A percentile compares a stretch with the other conserved stretches of the same genome.
phyloP scores from a whole-genome alignment of 2,888 invertebrate species.

The Orthosia incerta region DNA sequence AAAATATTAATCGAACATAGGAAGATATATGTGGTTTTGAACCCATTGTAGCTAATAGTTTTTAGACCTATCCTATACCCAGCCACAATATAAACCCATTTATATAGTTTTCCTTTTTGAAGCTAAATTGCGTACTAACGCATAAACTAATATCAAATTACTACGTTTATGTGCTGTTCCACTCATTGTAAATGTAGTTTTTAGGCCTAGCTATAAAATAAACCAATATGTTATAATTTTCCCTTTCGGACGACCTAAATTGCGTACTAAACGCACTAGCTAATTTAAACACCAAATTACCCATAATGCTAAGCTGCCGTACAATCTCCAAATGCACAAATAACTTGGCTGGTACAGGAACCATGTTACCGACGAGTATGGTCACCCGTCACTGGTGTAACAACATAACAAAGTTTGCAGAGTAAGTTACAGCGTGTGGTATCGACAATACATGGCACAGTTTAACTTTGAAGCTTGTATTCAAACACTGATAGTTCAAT shows the following conservation, averaged over 20 bases:
- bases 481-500: constrained; percentile 29
- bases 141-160: too few species aligned
- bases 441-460: constrained; percentile 38
- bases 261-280: neutral
- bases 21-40: neutral
- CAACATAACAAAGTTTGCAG: constrained; percentile 42
- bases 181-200: neutral
- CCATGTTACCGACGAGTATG: constrained; percentile 1
- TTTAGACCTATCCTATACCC: neutral
- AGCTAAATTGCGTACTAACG: too few species aligned
- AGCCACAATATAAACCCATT: too few species aligned
- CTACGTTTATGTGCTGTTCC: neutral
- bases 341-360: neutral
- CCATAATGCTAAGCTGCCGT: neutral
- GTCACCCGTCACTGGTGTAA: too few species aligned
- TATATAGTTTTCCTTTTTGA: too few species aligned
- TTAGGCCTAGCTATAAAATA: neutral
- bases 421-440: constrained; percentile 41
- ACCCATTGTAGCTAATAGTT: neutral
- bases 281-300: constrained; percentile 4
- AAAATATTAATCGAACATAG: too few species aligned
- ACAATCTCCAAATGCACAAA: neutral
- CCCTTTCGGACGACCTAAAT: neutral
- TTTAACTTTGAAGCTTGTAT: constrained; percentile 44
- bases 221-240: neutral